Percentiles rank a stretch among this genome's conserved stretches.
phyloP scores from a whole-genome alignment of 2,888 invertebrate species.

The Pandemis cinnamomeana region DNA sequence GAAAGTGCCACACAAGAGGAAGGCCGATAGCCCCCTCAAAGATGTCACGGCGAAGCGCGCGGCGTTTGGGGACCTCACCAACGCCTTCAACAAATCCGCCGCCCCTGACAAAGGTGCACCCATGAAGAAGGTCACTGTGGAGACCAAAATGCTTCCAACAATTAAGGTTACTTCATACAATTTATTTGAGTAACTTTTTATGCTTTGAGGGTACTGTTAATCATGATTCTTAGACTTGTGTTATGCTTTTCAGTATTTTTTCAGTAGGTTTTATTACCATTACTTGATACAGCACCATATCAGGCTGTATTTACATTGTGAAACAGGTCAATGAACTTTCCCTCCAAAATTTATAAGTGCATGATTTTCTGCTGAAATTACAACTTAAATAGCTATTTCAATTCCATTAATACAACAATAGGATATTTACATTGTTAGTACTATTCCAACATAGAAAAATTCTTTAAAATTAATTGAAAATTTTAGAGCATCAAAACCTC shows the following conservation, averaged over 20 bases:
- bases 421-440: not conserved
- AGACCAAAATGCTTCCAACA: slow-evolving; percentile 77
- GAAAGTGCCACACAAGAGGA: slow-evolving; percentile 88
- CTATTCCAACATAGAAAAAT: too few relatives aligned
- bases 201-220: slow-evolving; percentile 24
- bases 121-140: slow-evolving; percentile 80
- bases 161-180: slow-evolving; percentile 66
- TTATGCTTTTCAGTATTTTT: slow-evolving; percentile 2
- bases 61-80: slow-evolving; percentile 94
- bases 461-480: not conserved
- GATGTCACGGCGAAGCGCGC: slow-evolving; percentile 91
- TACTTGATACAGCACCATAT: not conserved
- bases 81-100: slow-evolving; percentile 83
- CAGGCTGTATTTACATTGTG: slow-evolving; percentile 21
- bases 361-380: not conserved
- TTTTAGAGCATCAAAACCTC: slow-evolving; percentile 77
- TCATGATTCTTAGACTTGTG: not conserved
- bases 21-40: slow-evolving; percentile 92
- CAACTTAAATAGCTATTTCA: not conserved
- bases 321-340: slow-evolving; percentile 68
- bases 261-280: not conserved
- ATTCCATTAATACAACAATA: too few relatives aligned
- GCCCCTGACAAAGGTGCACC: slow-evolving; percentile 68
- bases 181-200: slow-evolving; percentile 28
- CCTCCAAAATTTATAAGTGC: slow-evolving; percentile 57